Conservation (phyloP, 2,888 invertebrate genomes). For the Drepana falcataria region DNA sequence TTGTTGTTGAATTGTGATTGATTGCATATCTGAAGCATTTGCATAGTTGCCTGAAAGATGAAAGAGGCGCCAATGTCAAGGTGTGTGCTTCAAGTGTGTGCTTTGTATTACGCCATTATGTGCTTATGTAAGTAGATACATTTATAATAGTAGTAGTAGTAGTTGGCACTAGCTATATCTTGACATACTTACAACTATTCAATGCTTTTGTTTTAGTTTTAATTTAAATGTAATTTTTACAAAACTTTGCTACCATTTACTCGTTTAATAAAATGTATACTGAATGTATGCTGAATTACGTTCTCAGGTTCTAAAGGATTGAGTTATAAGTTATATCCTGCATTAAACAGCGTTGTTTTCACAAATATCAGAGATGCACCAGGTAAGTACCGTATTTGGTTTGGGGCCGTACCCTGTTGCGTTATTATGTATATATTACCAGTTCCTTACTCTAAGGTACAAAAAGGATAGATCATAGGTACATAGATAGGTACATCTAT, state of each 20-base stretch:
- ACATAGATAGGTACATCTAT: no score
- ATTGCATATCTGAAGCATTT: no score
- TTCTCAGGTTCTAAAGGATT: neutral
- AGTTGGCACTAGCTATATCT: no score
- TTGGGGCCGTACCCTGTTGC: neutral
- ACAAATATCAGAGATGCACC: slow-evolving; percentile 8
- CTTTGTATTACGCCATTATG: neutral
- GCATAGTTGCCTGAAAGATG: no score
- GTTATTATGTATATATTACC: neutral
- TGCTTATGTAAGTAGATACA: neutral
- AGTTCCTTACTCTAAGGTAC: no score
- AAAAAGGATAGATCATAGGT: no score
- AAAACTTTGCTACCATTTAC: no score
- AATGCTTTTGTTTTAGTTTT: no score
- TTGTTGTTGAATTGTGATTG: neutral
- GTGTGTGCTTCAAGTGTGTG: neutral
- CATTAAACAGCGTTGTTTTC: slow-evolving; percentile 12
- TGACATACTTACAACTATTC: no score
- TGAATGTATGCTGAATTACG: neutral
- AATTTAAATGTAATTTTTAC: no score
- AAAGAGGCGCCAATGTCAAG: neutral
- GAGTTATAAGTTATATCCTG: neutral
- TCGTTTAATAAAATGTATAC: no score
- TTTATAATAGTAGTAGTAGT: neutral
- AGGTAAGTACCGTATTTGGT: slow-evolving; percentile 4